Conservation (phyloP, 1,140 invertebrate genomes). For the Leptinotarsa texana region DNA sequence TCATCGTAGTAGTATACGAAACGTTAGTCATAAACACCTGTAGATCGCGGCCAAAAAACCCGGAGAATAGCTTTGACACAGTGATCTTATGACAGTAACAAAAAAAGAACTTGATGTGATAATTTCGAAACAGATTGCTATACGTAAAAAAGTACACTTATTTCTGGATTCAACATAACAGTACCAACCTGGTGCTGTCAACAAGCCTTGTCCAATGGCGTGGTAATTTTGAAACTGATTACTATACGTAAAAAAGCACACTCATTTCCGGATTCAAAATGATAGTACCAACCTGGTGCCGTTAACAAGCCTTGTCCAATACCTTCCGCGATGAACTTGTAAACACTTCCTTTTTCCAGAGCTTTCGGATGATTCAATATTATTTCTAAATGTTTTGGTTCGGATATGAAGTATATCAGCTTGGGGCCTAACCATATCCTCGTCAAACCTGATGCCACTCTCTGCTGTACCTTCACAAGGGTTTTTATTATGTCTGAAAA, state of each 20-base stretch:
- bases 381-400: constrained; percentile 25
- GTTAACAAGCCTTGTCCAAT: constrained; percentile 15
- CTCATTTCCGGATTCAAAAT: too few relatives aligned
- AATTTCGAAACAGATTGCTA: too few relatives aligned
- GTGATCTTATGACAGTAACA: too few relatives aligned
- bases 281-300: constrained; percentile 7
- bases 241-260: too few relatives aligned
- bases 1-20: too few relatives aligned
- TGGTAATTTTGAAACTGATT: too few relatives aligned
- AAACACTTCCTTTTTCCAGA: constrained; percentile 18
- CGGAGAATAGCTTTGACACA: too few relatives aligned
- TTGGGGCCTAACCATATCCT: constrained; percentile 13
- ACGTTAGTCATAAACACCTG: too few relatives aligned
- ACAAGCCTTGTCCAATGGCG: constrained; percentile 3
- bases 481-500: constrained; percentile 20
- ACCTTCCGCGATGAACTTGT: not conserved
- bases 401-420: constrained; percentile 2
- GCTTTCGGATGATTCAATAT: constrained; percentile 13
- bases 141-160: too few relatives aligned
- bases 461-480: not conserved
- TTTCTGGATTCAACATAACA: not conserved
- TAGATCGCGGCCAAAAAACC: too few relatives aligned
- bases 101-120: too few relatives aligned
- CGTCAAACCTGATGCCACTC: not conserved
- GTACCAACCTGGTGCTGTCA: constrained; percentile 16